These are phyloP conservation scores for Condylura cristata DNA, from an alignment of 2,113 vertebrate species.

Conservation along the genomic window DNA sequence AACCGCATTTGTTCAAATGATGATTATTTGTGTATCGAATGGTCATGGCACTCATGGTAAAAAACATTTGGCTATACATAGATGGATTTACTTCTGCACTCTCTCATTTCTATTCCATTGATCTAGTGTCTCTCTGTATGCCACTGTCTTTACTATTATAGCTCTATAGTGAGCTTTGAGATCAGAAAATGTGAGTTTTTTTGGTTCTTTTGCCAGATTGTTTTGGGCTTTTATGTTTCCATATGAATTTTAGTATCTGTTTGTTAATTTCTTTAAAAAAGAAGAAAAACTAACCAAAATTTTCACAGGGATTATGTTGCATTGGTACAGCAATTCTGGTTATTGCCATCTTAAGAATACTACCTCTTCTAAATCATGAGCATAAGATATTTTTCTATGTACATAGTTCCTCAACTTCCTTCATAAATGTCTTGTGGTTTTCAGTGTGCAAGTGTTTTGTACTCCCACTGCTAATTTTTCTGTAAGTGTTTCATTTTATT, in stretches of 20 bases:
- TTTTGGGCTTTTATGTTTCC: neutral
- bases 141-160: neutral
- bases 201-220: neutral
- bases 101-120: neutral
- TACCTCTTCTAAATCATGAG: slow-evolving; percentile 20
- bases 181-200: neutral
- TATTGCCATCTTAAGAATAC: neutral
- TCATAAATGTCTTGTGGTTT: neutral
- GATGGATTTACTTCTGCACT: neutral
- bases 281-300: neutral
- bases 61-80: neutral
- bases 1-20: slow-evolving; percentile 1
- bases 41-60: neutral
- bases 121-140: neutral
- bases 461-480: neutral
- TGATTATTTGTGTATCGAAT: neutral
- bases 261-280: neutral
- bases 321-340: neutral
- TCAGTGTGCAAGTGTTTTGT: neutral
- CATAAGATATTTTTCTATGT: neutral
- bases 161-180: neutral
- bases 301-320: slow-evolving; percentile 19
- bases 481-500: slow-evolving; percentile 20
- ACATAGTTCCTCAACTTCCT: slow-evolving; percentile 7
- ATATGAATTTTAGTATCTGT: neutral